Conservation (phyloP, 2,888 invertebrate species). For the Peribatodes rhomboidaria region DNA sequence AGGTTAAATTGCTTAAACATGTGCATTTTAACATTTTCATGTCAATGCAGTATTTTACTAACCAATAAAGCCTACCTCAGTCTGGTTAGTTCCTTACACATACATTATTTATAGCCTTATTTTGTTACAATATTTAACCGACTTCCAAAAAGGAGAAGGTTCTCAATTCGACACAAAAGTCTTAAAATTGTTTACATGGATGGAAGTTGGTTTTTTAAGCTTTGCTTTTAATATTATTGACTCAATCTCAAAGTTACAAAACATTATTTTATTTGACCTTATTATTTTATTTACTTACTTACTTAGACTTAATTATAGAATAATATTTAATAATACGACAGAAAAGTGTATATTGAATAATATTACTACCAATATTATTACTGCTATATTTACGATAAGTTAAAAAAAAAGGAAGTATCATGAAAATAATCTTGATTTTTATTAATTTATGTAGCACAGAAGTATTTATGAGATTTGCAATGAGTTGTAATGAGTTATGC, state of each 20-base stretch:
- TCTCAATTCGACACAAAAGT: too few relatives aligned
- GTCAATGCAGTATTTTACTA: constrained; percentile 53
- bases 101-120: not conserved
- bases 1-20: constrained; percentile 50
- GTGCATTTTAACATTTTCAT: constrained; percentile 53
- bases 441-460: not conserved
- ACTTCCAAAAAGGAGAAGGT: too few relatives aligned
- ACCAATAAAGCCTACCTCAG: constrained; percentile 53
- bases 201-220: too few relatives aligned
- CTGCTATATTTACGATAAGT: not conserved
- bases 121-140: not conserved
- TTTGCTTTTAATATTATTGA: too few relatives aligned
- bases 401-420: not conserved
- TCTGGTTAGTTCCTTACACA: constrained; percentile 37
- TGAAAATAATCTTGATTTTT: not conserved
- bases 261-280: not conserved
- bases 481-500: not conserved
- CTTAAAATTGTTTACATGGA: too few relatives aligned
- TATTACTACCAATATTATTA: not conserved
- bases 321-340: too few relatives aligned
- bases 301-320: too few relatives aligned
- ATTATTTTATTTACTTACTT: not conserved
- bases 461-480: not conserved
- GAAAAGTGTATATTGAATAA: too few relatives aligned
- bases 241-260: constrained; percentile 2